Evolutionary conservation across 2,888 invertebrate species (phyloP), one percentile per base, ranked within the genome.

Genomic region (Euplexia lucipara): DNA sequence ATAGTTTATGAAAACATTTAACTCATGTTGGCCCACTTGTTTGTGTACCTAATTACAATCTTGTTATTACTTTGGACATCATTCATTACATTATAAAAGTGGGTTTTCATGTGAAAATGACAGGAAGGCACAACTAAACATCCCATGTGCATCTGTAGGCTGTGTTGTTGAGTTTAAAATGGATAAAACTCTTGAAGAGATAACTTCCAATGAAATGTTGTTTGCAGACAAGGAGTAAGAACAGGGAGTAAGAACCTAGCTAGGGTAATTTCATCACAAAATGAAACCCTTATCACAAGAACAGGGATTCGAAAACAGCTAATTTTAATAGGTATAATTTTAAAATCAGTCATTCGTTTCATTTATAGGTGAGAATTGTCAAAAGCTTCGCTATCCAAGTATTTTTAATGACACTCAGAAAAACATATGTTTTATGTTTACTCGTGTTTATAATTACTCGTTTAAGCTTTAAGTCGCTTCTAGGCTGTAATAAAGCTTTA

Each of bases 1-100:
- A 80, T 74, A 60, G 68, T 65, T 77, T 79, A 79, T 72, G 47
- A 72, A 61, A 70, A 64, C 53, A 61, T 74, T 73, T 69, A 60
- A 57, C 47, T 64, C 51, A 65, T 45, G 30, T 52, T 42, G 8
- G 44, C 20, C 20, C 39, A 30, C 37, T 57, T 35, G 45, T n/a
- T 42, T 2, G 30, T 22, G 44, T 52, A 26, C 26, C 3, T 26
- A 32, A 45, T 54, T 26, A 60, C 18, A 22, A 35, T 54, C 26
- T 22, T 32, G n/a, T n/a, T 30, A 10, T 22, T 30, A 49, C 6
- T 48, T 52, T 42, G 30, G 37, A 18, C 39, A 41, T 35, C 10
- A 44, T 47, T 12, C 12, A 34, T n/a, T n/a, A n/a, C n/a, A n/a
- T n/a, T n/a, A n/a, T n/a, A n/a, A n/a, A 42, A 37, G n/a, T 26